phyloP scores from a whole-genome alignment of 1,140 invertebrate genomes.

The Zaprionus davidi region DNA sequence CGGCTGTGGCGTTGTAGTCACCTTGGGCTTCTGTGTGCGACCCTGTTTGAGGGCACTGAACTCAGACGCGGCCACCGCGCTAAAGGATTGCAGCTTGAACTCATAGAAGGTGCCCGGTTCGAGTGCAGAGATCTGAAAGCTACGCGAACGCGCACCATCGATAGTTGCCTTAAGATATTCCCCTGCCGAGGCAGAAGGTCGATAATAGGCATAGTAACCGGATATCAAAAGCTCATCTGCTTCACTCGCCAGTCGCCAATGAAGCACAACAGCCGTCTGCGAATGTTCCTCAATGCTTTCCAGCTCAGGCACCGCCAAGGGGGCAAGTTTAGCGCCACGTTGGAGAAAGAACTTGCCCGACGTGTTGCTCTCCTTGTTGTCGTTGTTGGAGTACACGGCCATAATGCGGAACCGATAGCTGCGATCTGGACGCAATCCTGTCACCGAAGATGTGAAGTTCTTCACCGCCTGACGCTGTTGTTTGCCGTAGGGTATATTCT shows the following conservation, averaged over 20 bases:
- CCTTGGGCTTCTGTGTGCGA: slow-evolving; percentile 86
- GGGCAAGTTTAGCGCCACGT: slow-evolving; percentile 86
- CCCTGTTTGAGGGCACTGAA: slow-evolving; percentile 92
- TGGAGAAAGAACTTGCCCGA: slow-evolving; percentile 92
- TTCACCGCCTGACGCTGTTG: slow-evolving; percentile 90
- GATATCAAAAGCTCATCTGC: slow-evolving; percentile 59
- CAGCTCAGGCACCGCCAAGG: slow-evolving; percentile 90
- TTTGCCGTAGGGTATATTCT: slow-evolving; percentile 88
- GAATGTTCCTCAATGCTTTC: slow-evolving; percentile 89
- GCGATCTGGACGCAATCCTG: slow-evolving; percentile 89
- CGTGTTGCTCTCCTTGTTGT: slow-evolving; percentile 93
- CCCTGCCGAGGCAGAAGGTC: slow-evolving; percentile 91
- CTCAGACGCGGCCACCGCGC: slow-evolving; percentile 92
- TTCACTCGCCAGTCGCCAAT: slow-evolving; percentile 86
- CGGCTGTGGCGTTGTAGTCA: slow-evolving; percentile 55
- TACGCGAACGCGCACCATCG: slow-evolving; percentile 88
- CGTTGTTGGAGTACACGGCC: slow-evolving; percentile 96
- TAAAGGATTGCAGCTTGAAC: slow-evolving; percentile 96
- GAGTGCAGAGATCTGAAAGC: slow-evolving; percentile 90
- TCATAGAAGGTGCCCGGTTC: slow-evolving; percentile 93
- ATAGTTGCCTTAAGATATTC: slow-evolving; percentile 93
- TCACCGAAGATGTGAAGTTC: slow-evolving; percentile 85
- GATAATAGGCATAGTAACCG: slow-evolving; percentile 96
- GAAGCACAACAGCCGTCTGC: slow-evolving; percentile 89
- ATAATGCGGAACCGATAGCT: slow-evolving; percentile 93